Conservation (phyloP, 2,888 invertebrate species). For the Drosophila neutralis region DNA sequence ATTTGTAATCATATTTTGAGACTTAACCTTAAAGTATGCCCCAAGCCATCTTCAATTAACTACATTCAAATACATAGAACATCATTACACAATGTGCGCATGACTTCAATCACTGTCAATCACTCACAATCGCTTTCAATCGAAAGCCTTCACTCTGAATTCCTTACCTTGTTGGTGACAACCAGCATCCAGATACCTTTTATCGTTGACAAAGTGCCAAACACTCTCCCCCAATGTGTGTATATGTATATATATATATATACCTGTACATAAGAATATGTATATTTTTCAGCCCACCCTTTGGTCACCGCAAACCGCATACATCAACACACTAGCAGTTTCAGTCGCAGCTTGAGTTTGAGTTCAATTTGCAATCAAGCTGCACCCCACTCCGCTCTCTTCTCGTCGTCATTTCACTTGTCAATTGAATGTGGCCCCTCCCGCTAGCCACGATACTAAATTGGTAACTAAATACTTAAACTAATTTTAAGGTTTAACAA, state of each 20-base stretch:
- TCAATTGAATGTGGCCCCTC: conserved; percentile 37
- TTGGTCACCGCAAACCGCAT: conserved; percentile 66
- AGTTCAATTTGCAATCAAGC: conserved; percentile 36
- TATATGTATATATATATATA: background rate
- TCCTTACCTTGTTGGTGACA: background rate
- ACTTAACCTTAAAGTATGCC: background rate
- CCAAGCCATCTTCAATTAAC: background rate
- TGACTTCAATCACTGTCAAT: background rate
- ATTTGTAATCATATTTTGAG: background rate
- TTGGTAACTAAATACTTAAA: conserved; percentile 82
- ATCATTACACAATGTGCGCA: background rate
- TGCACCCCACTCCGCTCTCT: background rate
- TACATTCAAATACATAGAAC: background rate
- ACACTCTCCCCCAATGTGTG: conserved; percentile 34
- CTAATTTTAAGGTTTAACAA: conserved; percentile 82
- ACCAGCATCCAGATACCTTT: conserved; percentile 39
- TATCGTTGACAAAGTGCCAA: conserved; percentile 58
- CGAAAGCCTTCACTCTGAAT: background rate
- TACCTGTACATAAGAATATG: too few relatives aligned
- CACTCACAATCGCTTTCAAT: background rate
- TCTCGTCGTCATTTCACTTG: conserved; percentile 47
- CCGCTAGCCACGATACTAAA: conserved; percentile 56
- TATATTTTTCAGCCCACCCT: conserved; percentile 1
- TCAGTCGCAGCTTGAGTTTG: conserved; percentile 13
- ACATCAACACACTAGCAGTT: conserved; percentile 55